These are phyloP conservation scores for Archegozetes longisetosus DNA, from an alignment of 1,140 invertebrate genomes.

Conservation along the genomic window DNA sequence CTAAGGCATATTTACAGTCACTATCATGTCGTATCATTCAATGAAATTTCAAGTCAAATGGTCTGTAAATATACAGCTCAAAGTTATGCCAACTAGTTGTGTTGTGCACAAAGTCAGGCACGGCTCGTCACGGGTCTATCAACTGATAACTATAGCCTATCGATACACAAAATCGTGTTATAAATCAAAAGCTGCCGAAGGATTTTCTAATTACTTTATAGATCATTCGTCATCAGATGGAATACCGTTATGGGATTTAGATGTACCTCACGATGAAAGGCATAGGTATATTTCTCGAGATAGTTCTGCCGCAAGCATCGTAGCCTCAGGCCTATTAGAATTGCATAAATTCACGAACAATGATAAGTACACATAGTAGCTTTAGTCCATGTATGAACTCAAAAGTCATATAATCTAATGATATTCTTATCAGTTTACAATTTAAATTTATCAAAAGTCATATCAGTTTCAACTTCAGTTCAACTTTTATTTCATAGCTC, in stretches of 20 bases:
- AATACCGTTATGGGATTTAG: not conserved
- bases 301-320: not conserved
- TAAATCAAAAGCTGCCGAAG: not conserved
- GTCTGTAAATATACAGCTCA: not conserved
- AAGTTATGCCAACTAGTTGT: not conserved
- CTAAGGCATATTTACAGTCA: not conserved
- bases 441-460: too few relatives aligned
- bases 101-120: not conserved
- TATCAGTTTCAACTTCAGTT: too few relatives aligned
- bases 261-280: not conserved
- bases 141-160: not conserved
- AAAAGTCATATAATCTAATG: too few relatives aligned
- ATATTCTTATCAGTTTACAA: too few relatives aligned
- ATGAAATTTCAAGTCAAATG: not conserved
- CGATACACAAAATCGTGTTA: not conserved
- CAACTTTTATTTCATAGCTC: too few relatives aligned
- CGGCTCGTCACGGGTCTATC: not conserved
- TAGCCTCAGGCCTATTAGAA: not conserved
- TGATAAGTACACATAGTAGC: too few relatives aligned
- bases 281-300: too few relatives aligned
- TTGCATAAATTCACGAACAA: not conserved
- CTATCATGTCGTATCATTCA: not conserved
- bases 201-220: not conserved
- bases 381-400: too few relatives aligned
- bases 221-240: not conserved